Conservation (phyloP, 2,113 vertebrate genomes). For the Centropus bengalensis region DNA sequence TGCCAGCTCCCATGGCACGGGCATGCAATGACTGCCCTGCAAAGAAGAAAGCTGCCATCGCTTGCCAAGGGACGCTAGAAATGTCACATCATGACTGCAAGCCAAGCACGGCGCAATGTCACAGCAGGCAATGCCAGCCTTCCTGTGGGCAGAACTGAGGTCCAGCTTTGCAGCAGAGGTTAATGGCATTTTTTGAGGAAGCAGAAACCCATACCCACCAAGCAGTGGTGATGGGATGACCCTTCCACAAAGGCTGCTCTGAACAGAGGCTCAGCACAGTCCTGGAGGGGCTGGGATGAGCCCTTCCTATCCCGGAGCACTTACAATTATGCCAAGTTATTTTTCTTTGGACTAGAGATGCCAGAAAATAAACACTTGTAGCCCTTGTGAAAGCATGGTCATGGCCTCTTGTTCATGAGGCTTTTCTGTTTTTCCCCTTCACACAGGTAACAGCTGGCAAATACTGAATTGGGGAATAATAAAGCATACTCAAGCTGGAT, state of each 20-base stretch:
- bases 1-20: neutral
- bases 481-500: neutral
- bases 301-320: neutral
- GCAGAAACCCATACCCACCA: rapidly evolving
- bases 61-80: neutral
- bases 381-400: neutral
- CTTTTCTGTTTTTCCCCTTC: neutral
- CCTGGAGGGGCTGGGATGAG: neutral
- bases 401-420: neutral
- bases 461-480: neutral
- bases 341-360: neutral
- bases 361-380: neutral
- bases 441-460: neutral
- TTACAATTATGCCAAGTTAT: neutral
- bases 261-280: neutral
- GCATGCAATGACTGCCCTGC: rapidly evolving
- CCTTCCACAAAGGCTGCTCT: neutral
- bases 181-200: neutral
- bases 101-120: rapidly evolving
- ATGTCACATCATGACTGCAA: rapidly evolving
- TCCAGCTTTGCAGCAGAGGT: neutral
- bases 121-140: rapidly evolving
- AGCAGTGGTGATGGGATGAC: neutral
- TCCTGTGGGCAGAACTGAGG: neutral
- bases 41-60: neutral